Base-by-base conservation (phyloP, 2,888 invertebrate genomes). In the Erebia epiphron region DNA sequence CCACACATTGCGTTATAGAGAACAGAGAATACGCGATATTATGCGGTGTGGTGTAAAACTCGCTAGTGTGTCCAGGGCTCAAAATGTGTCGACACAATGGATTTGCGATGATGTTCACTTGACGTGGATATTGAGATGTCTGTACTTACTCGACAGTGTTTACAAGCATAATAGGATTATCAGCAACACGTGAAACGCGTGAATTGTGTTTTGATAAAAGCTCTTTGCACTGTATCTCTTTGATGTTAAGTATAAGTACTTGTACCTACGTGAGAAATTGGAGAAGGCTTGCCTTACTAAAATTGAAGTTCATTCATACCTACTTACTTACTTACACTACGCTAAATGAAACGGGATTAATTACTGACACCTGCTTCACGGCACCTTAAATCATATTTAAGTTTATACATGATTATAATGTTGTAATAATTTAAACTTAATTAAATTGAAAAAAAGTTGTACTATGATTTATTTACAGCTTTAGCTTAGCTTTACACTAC, bases 101-200 rank as follows among this genome's bases (percentile, higher is more conserved):
- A 67, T 67, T 60, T 57, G 73, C 77, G 76, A 82, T 83, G 86
- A 87, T 87, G 90, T 88, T 91, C 92, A 92, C 88, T 91, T 92
- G 84, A 87, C 83, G 83, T 77, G 78, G 80, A 84, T 81, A 85
- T 83, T 80, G 83, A 85, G 82, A 87, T 83, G 90, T 86, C 88
- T 86, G 78, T 76, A 77, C 79, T 82, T 76, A 77, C 79, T 82
- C 79, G 79, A 86, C 81, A 82, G 80, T 89, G 87, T 91, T 90
- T 91, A 86, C 84, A 81, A 78, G 80, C 77, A 90, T 91, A 92
- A 93, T 92, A 85, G 91, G 91, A 92, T 92, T 92, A 92, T 80
- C 79, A 80, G 79, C 77, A 80, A 83, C 80, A 79, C 78, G 67
- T 75, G 76, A 84, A 80, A 83, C 80, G 79, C 78, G 67, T 75